Conservation (phyloP, 2,888 invertebrate species). For the Cantharis nigra region DNA sequence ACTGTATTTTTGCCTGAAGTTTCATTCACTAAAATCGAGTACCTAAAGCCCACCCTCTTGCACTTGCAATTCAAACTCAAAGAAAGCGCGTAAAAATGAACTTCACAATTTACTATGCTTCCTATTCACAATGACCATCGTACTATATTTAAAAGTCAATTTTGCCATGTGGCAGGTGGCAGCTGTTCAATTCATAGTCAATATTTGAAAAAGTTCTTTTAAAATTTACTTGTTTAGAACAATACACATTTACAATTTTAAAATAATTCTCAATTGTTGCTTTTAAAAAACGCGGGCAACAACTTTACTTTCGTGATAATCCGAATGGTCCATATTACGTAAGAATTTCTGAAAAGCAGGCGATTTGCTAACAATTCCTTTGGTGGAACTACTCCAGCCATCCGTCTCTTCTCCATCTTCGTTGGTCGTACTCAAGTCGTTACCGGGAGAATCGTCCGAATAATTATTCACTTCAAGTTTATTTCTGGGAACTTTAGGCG, state of each 20-base stretch:
- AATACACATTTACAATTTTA: neutral
- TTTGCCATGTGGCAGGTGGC: constrained; percentile 15
- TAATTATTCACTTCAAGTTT: neutral
- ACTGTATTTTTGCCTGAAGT: constrained; percentile 20
- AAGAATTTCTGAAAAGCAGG: constrained; percentile 47
- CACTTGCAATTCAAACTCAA: constrained; percentile 22
- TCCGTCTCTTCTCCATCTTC: constrained; percentile 20
- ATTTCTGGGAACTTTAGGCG: neutral
- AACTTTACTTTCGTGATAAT: neutral
- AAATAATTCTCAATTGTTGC: neutral
- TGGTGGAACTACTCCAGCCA: constrained; percentile 29
- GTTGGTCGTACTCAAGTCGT: constrained; percentile 6
- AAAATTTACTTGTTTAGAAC: neutral
- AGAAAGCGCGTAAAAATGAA: constrained; percentile 29
- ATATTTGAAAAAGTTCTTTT: neutral
- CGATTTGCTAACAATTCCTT: constrained; percentile 46
- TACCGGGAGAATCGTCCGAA: neutral
- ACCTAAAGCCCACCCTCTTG: constrained; percentile 28
- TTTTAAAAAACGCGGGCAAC: neutral
- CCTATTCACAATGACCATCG: constrained; percentile 13
- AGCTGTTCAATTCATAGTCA: constrained; percentile 6
- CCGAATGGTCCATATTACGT: constrained; percentile 29
- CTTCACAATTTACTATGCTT: constrained; percentile 30
- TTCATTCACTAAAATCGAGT: constrained; percentile 33
- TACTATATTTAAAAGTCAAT: constrained; percentile 16